Evolutionary conservation across 2,888 invertebrate species (phyloP).

Genomic region (Coleophora flavipennella): DNA sequence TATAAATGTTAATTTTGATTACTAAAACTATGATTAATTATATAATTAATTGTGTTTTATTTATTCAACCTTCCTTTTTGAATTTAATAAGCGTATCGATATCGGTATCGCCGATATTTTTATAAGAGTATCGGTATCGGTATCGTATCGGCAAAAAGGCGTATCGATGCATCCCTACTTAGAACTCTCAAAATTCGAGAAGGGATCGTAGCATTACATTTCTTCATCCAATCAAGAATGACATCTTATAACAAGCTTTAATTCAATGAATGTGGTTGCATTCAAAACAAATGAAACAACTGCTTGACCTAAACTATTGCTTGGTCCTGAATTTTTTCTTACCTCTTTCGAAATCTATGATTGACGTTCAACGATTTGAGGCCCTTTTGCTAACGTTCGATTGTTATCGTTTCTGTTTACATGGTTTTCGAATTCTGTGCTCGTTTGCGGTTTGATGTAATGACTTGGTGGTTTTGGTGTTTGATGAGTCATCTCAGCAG

Average conservation of each 20-base stretch:
- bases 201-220: background rate
- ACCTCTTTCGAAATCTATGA: slow-evolving; percentile 26
- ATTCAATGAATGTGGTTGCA: too few relatives aligned
- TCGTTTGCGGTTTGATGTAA: slow-evolving; percentile 11
- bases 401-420: slow-evolving; percentile 49
- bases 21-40: too few relatives aligned
- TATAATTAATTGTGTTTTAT: too few relatives aligned
- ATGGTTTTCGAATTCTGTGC: slow-evolving; percentile 26
- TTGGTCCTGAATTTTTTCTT: background rate
- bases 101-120: too few relatives aligned
- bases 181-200: background rate
- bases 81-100: too few relatives aligned
- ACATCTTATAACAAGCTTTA: background rate
- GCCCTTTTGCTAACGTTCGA: slow-evolving; percentile 40
- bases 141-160: too few relatives aligned
- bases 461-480: slow-evolving; percentile 11
- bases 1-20: too few relatives aligned
- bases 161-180: too few relatives aligned
- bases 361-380: slow-evolving; percentile 48
- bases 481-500: slow-evolving; percentile 30
- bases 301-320: too few relatives aligned
- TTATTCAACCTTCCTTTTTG: too few relatives aligned
- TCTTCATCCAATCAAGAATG: background rate
- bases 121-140: too few relatives aligned
- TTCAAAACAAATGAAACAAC: too few relatives aligned